Conservation (phyloP, 2,888 invertebrate species). For the Caenorhabditis sp. region DNA sequence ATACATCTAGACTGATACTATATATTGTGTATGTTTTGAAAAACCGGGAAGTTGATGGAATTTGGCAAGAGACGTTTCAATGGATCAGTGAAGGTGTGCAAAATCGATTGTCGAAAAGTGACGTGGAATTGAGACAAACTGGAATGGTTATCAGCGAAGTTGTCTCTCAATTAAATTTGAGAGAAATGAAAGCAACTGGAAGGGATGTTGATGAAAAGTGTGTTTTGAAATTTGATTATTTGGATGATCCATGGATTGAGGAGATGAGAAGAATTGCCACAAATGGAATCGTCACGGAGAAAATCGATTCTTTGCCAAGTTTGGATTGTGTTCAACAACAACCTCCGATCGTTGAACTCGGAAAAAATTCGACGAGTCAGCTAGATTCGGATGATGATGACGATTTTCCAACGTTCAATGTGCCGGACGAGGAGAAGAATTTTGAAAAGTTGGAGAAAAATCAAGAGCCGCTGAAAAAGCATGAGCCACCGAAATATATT, state of each 20-base stretch:
- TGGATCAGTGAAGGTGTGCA: neutral
- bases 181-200: neutral
- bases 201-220: neutral
- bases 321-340: too few species aligned
- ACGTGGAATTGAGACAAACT: neutral
- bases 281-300: neutral
- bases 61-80: neutral
- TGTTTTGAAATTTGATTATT: constrained; percentile 4
- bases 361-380: too few species aligned
- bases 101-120: constrained; percentile 1
- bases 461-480: constrained; percentile 13
- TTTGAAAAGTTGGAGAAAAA: constrained; percentile 10
- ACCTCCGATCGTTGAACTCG: too few species aligned
- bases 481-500: constrained; percentile 16
- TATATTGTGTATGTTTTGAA: neutral
- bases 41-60: neutral
- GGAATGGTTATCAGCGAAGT: constrained; percentile 5
- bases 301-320: too few species aligned
- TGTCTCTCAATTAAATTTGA: neutral
- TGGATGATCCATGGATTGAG: constrained; percentile 3
- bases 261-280: constrained; percentile 4
- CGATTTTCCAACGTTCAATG: constrained; percentile 25
- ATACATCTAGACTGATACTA: neutral
- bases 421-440: constrained; percentile 14
- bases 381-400: constrained; percentile 32